Base-by-base conservation (phyloP, 2,888 invertebrate species). In the Microctonus brassicae region DNA sequence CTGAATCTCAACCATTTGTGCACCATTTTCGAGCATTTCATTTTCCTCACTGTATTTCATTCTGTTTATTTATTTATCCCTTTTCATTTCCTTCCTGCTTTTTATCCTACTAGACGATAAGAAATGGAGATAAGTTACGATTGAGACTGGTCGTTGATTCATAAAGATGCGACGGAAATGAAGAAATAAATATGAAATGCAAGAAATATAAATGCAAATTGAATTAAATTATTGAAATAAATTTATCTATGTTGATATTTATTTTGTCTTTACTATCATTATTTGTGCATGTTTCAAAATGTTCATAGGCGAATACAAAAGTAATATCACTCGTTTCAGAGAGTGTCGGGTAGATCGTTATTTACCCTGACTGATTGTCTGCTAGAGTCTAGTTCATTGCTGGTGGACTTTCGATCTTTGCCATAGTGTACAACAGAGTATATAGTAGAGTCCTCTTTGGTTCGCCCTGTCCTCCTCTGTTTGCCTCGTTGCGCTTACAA, bases 351-450 rank as follows among this genome's bases (percentile, higher is more conserved):
- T 78, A 76, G 73, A 75, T 75, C 75, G 75, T 78, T 79, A 80
- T 81, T 82, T 82, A 79, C 77, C 75, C 79, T 77, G 80, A 82
- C 76, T 76, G 83, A 82, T 81, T 80, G 81, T 76, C 78, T 73
- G 75, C 75, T 77, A 73, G 75, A 73, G 75, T 76, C 75, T 69
- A 71, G 72, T 67, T 64, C 73, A 68, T 77, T 78, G 70, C 72
- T 61, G 17, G 69, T 55, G 70, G 71, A 73, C 74, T 75, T 74
- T 75, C 77, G 78, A 76, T 78, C 60, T 70, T 64, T 39, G 52
- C 42, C 64, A 62, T 17, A 17, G n/a, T 29, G 63, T 29, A 34
- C 22, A 63, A 47, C 58, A 70, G 65, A 33, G 62, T n/a, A n/a
- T 57, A 29, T 7, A 29, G 29, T 29, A 29, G 3, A 5, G 4